A percentile compares a stretch with the other conserved stretches of the same genome.
These are phyloP conservation scores for Corythaeola cristata DNA, from an alignment of 2,113 vertebrate species.

Conservation along the genomic window DNA sequence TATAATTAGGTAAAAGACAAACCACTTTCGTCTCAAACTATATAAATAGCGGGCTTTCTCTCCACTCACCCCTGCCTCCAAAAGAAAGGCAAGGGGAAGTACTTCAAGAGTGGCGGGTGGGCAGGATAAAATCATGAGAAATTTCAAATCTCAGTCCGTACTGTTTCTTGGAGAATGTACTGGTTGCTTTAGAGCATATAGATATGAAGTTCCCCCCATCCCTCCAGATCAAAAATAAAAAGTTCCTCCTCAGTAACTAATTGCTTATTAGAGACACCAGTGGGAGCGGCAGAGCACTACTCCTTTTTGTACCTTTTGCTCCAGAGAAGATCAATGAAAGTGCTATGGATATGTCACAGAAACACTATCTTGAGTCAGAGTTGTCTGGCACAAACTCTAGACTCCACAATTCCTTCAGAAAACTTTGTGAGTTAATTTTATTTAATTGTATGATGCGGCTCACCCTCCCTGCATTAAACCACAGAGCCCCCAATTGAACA, in stretches of 20 bases:
- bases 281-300: background rate
- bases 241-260: background rate
- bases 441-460: background rate
- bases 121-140: background rate
- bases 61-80: background rate
- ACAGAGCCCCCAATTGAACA: fast-evolving
- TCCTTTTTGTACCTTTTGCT: background rate
- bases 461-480: fast-evolving
- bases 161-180: background rate
- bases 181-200: fast-evolving
- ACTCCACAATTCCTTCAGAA: background rate
- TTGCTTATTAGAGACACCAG: background rate
- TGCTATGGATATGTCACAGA: background rate
- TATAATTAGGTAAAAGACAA: background rate
- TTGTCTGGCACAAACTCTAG: background rate
- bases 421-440: background rate
- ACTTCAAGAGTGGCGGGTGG: background rate
- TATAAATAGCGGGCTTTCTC: background rate
- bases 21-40: background rate
- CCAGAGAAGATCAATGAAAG: background rate
- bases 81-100: background rate
- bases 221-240: background rate
- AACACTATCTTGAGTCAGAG: background rate
- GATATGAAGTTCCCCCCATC: fast-evolving
- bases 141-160: background rate